Evolutionary conservation across 1,140 invertebrate genomes (phyloP), one percentile per base, ranked within the genome.

Genomic region (Leptoteleia sp.): DNA sequence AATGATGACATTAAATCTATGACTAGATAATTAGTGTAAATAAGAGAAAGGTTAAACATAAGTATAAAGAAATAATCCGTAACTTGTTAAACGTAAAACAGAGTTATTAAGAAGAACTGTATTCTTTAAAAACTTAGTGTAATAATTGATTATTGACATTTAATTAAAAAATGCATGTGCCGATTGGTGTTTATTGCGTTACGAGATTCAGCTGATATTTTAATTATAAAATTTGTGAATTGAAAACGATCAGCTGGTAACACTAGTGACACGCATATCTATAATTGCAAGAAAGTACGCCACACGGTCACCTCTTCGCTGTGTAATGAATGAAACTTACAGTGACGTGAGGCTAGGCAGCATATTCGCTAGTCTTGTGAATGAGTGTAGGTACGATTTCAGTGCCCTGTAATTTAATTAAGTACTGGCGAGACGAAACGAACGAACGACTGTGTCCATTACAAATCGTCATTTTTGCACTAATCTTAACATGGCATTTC

Each of bases 391-490:
- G 76, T 85, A 84, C 82, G 83, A 83, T 85, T 86, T 82, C 81
- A 86, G 81, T 81, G 77, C 81, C 81, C 82, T 81, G 80, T 86
- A 85, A 85, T 86, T 85, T 86, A 85, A 86, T 86, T 84, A 86
- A 85, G 80, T 80, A 80, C 76, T 78, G 82, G 73, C 81, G 78
- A 83, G 82, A 81, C 81, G 80, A 52, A 80, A 71, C 50, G 45
- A 59, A 79, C 67, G 35, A 71, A 72, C 61, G 22, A 65, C 38
- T 67, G 50, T 62, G 67, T 61, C 76, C 68, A 67, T 72, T 78
- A 62, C 76, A 54, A 71, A 71, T 71, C 35, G 16, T 54, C 67
- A 78, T 38, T 78, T 78, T 78, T 72, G 29, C 27, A 67, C 35
- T 48, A 62, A 71, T 71, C 37, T 48, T 61, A 48, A 50, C 38